phyloP scores from a whole-genome alignment of 2,113 vertebrate genomes.

The Dipodomys merriami region DNA sequence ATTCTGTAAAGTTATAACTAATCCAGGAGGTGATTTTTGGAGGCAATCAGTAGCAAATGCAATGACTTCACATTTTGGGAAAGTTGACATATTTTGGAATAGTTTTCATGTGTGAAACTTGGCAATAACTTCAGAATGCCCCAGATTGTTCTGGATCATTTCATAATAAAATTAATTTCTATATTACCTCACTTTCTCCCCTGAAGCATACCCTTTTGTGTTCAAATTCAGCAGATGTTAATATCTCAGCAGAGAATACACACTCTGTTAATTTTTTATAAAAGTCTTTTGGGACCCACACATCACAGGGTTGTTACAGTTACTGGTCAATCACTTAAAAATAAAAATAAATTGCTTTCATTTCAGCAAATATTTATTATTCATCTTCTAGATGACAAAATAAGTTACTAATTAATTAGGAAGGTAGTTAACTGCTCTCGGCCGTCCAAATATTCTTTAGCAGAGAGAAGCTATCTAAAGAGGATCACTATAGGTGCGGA shows the following conservation, averaged over 20 bases:
- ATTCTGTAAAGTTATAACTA: not conserved
- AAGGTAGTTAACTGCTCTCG: not conserved
- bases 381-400: not conserved
- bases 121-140: conserved; percentile 66
- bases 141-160: conserved; percentile 63
- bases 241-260: conserved; percentile 48
- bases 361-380: conserved; percentile 9
- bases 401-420: not conserved
- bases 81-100: conserved; percentile 60
- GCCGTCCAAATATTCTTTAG: not conserved
- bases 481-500: not conserved
- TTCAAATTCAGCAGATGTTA: conserved; percentile 54
- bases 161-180: conserved; percentile 60
- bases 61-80: conserved; percentile 69
- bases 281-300: conserved; percentile 52
- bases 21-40: conserved; percentile 35
- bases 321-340: not conserved
- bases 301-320: conserved; percentile 54
- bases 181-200: conserved; percentile 67
- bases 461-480: not conserved
- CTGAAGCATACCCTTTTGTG: conserved; percentile 54
- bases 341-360: conserved; percentile 29
- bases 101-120: conserved; percentile 62
- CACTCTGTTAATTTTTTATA: conserved; percentile 60
- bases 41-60: conserved; percentile 55